Evolutionary conservation across 2,113 vertebrate species (phyloP).

Genomic region (Acanthisitta chloris): DNA sequence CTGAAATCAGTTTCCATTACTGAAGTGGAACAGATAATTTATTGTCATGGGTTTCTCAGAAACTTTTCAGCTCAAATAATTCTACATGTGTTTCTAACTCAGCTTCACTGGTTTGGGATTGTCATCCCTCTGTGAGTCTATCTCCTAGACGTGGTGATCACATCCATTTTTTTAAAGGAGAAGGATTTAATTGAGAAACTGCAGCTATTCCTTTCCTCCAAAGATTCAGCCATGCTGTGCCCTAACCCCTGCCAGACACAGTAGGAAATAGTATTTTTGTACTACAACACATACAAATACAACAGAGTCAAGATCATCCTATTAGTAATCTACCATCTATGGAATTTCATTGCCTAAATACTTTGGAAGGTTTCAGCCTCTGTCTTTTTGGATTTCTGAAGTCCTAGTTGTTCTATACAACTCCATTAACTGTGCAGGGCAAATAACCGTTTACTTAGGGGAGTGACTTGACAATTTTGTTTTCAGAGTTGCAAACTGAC

Average conservation of each 20-base stretch:
- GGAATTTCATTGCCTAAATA: neutral
- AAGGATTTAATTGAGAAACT: neutral
- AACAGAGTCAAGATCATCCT: neutral
- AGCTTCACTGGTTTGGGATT: neutral
- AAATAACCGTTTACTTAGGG: neutral
- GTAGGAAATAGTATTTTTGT: neutral
- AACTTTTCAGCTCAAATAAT: neutral
- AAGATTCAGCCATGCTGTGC: neutral
- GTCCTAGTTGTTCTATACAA: neutral
- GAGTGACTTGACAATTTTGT: neutral
- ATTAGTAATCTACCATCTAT: neutral
- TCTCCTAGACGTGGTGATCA: neutral
- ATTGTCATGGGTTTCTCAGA: constrained; percentile 16
- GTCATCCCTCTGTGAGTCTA: neutral
- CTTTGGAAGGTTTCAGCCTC: neutral
- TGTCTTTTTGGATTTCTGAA: neutral
- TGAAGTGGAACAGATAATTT: constrained; percentile 46
- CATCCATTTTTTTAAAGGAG: neutral
- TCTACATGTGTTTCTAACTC: neutral
- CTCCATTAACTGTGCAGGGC: neutral
- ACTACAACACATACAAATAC: neutral
- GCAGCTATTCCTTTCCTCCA: neutral
- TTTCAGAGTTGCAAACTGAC: neutral
- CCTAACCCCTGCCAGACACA: neutral
- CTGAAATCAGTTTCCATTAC: constrained; percentile 12